Evolutionary conservation across 2,113 vertebrate genomes (phyloP), one percentile per base, ranked within the genome.

Genomic region (Hypanus sabinus): DNA sequence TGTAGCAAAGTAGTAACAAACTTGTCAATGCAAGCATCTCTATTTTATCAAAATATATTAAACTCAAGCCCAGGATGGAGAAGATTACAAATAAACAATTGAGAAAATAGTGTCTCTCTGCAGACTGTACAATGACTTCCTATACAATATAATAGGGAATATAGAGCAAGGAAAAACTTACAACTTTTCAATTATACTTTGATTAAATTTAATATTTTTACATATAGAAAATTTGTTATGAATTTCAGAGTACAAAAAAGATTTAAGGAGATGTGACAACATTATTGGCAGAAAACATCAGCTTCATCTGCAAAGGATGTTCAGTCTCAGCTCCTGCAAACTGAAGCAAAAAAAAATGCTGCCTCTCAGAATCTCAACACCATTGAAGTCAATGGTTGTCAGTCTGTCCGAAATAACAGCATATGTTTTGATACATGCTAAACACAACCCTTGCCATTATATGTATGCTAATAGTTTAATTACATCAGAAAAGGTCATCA

Each of bases 191-290:
- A 46, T 92, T 20, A 38, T 93, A 93, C 36, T 60, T 70, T 75
- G 33, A 46, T n/a, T 90, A 36, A 79, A 68, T 62, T 62, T 11
- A 70, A 55, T 36, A 71, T 30, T 93, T 75, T 93, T 81, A 81
- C 73, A 55, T 93, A 93, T 65, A 93, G 22, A 73, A 93, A 68
- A 90, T 65, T 90, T 90, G 85, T 90, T 33, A 65, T 90, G 85
- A 90, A 90, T 30, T 90, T 90, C 16, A 1, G 12, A 90, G 65
- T 90, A 90, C 60, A 90, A 88, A 46, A 22, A 4, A 90, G 85
- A 33, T 88, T 65, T 88, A 27, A 88, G 30, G 85, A 90, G 62
- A 65, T 90, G 16, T 62, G 30, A 88, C 2, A 12, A 60, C 33
- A 30, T 18, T n/a, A 90, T 33, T n/a, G 85, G 33, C 60, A 90